phyloP scores from a whole-genome alignment of 1,140 invertebrate genomes.

The Trialeurodes vaporariorum region DNA sequence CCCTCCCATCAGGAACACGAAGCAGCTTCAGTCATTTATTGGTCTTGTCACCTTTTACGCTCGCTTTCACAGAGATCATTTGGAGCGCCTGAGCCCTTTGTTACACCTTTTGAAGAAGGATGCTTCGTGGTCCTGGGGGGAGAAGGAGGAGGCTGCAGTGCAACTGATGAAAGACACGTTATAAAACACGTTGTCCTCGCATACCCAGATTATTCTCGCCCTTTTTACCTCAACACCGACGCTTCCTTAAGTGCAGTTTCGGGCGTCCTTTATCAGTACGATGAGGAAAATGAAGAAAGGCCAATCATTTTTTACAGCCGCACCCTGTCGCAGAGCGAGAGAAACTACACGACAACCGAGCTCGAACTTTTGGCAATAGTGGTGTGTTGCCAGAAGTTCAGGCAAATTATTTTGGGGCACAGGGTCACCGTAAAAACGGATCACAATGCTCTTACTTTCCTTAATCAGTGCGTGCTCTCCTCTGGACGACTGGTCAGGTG shows the following conservation, averaged over 20 bases:
- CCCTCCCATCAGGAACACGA: neutral
- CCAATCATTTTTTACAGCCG: neutral
- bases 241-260: constrained; percentile 92
- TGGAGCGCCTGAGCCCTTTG: neutral
- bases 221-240: constrained; percentile 2
- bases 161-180: neutral
- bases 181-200: neutral
- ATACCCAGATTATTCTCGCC: neutral
- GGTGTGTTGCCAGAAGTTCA: neutral
- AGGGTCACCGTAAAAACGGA: neutral
- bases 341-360: constrained; percentile 4
- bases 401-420: neutral
- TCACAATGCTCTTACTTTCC: constrained; percentile 9
- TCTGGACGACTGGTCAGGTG: neutral
- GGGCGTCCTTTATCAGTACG: constrained; percentile 33
- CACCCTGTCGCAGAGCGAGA: neutral
- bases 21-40: neutral
- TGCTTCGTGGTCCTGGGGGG: neutral
- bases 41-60: neutral
- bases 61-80: neutral
- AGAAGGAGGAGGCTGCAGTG: neutral
- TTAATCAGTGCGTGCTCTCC: neutral
- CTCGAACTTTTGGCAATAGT: constrained; percentile 2
- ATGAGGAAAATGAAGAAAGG: constrained; percentile 34
- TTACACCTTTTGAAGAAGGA: neutral